These are phyloP conservation scores for Spheniscus mendiculus DNA, from an alignment of 2,113 vertebrate species.

Conservation along the genomic window DNA sequence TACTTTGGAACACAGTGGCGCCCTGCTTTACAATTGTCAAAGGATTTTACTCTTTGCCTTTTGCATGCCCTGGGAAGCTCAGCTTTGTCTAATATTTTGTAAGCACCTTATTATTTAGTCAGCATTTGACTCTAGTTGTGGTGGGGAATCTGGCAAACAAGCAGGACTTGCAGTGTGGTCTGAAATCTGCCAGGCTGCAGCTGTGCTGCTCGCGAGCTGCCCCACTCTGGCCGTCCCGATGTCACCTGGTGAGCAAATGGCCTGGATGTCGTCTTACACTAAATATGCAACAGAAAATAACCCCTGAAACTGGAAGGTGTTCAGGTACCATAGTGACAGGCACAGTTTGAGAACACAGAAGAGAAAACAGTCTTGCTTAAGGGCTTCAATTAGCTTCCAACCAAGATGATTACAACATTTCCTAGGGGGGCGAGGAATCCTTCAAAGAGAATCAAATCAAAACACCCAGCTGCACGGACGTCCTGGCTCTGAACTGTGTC, in stretches of 20 bases:
- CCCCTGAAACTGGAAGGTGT: not conserved
- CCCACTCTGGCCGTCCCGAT: not conserved
- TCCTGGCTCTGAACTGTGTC: fast-evolving
- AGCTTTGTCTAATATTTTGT: not conserved
- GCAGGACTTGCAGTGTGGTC: not conserved
- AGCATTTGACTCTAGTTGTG: not conserved
- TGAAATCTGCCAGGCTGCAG: not conserved
- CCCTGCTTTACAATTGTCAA: not conserved
- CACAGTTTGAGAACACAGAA: not conserved
- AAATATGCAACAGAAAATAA: not conserved
- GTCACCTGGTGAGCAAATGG: not conserved
- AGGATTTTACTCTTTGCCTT: not conserved
- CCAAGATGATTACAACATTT: not conserved
- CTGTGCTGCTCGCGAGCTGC: not conserved
- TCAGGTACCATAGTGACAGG: not conserved
- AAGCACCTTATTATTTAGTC: not conserved
- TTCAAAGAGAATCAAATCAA: not conserved
- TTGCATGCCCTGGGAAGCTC: not conserved
- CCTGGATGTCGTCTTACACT: not conserved
- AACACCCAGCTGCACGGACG: fast-evolving
- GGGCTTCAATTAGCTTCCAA: not conserved
- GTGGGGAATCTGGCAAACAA: not conserved
- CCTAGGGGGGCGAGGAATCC: not conserved
- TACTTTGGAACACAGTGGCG: fast-evolving
- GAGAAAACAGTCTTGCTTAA: not conserved